Evolutionary conservation across 2,888 invertebrate species (phyloP).

Genomic region (Cataglyphis cursor): DNA sequence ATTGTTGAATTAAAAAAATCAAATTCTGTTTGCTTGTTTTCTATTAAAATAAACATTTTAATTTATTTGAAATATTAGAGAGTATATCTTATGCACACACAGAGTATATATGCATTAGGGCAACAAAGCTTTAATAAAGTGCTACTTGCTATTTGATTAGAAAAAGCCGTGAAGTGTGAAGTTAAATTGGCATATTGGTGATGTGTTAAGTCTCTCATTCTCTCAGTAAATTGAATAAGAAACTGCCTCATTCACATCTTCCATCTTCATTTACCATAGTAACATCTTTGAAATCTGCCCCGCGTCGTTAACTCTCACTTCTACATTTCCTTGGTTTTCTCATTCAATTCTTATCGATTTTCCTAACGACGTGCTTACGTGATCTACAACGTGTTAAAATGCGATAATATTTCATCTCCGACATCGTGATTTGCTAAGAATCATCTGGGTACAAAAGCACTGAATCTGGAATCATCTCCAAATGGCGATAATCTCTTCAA

Average conservation of each 20-base stretch:
- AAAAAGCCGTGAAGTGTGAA: not conserved
- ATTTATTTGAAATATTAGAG: not conserved
- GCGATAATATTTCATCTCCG: constrained; percentile 13
- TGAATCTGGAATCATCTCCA: not conserved
- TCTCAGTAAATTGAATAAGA: constrained; percentile 22
- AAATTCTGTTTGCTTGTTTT: not conserved
- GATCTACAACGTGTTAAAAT: constrained; percentile 25
- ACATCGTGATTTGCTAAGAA: not conserved
- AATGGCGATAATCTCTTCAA: not conserved
- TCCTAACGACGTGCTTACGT: constrained; percentile 21
- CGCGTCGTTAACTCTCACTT: constrained; percentile 5
- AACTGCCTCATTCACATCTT: constrained; percentile 4
- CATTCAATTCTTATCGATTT: constrained; percentile 33
- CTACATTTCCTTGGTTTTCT: not conserved
- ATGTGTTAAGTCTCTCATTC: not conserved
- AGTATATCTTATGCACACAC: not conserved
- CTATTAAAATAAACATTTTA: not conserved
- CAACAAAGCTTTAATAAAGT: not conserved
- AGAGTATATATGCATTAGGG: too few relatives aligned
- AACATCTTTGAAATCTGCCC: not conserved
- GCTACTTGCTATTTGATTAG: not conserved
- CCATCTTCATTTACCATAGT: constrained; percentile 23
- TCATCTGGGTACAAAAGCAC: not conserved
- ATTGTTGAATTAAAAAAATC: not conserved
- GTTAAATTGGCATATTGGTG: not conserved